Base-by-base conservation (phyloP, 2,888 invertebrate genomes). In the Cremastinae sp. region DNA sequence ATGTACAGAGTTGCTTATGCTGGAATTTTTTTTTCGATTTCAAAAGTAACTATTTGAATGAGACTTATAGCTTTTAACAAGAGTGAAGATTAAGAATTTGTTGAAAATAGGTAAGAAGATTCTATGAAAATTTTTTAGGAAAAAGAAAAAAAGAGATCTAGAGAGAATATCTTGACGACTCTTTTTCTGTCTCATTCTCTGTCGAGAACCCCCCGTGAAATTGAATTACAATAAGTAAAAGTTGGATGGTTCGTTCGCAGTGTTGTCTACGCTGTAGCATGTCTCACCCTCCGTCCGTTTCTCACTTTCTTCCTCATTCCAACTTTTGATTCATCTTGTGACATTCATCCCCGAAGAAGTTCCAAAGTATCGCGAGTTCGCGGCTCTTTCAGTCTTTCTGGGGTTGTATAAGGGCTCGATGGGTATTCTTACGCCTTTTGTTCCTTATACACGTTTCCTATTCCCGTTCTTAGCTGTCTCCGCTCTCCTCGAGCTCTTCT, bases 211-310 rank as follows among this genome's bases (percentile, higher is more conserved):
- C 81, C 80, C 82, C 83, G 85, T 86, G 85, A 87, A 88, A 88
- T 87, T 88, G 85, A 88, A 87, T 88, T 86, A 86, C 84, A 86
- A 87, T 87, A 86, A 86, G 85, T 83, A 84, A 28, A 86, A 86
- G 85, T 86, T 84, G 85, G 86, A 85, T 86, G 86, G 88, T 87
- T 86, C 85, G 81, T 81, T 75, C 75, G 82, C 82, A 86, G 86
- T 86, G 85, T 87, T 79, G 79, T 74, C 68, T 74, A 75, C 84
- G 84, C 69, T 43, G 38, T 47, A 16, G 43, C 61, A 34, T 58
- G n/a, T 49, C 28, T 49, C 38, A 49, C 56, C 38, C 43, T 49
- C 49, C 1, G 9, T 54, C 71, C 76, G 49, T 61, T 49, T 51
- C 79, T 81, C 82, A 69, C 77, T 72, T 79, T 65, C 61, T 36